Conservation (phyloP, 2,888 invertebrate species). For the Entomobrya multifasciata region DNA sequence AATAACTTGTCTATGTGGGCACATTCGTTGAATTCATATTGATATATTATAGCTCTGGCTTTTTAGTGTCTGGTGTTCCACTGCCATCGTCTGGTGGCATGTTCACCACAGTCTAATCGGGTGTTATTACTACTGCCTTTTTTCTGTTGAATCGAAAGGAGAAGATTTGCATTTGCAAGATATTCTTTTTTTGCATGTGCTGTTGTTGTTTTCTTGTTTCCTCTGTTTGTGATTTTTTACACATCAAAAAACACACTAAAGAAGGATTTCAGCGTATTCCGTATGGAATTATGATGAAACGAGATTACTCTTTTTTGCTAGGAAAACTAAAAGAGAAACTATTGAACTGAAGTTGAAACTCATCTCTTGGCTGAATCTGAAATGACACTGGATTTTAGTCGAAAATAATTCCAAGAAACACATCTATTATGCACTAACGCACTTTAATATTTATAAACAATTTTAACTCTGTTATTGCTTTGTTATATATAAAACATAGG, state of each 20-base stretch:
- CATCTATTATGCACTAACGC: neutral
- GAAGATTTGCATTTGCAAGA: constrained; percentile 26
- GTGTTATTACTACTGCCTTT: constrained; percentile 29
- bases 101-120: constrained; percentile 18
- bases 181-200: neutral
- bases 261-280: neutral
- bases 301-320: neutral
- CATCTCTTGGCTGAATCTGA: constrained; percentile 4
- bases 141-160: constrained; percentile 18
- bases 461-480: no score
- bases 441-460: no score
- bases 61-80: no score
- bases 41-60: constrained; percentile 16
- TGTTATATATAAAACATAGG: no score
- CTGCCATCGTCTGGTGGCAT: constrained; percentile 23
- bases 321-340: neutral
- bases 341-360: neutral
- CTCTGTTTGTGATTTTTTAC: neutral
- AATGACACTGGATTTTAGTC: neutral
- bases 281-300: constrained; percentile 18
- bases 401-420: neutral
- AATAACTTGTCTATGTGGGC: neutral
- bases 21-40: constrained; percentile 44
- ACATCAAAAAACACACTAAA: neutral
- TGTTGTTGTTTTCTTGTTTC: neutral